phyloP scores from a whole-genome alignment of 37 sponge, comb jelly and placozoan species.

The Hexactinellida sp. region DNA sequence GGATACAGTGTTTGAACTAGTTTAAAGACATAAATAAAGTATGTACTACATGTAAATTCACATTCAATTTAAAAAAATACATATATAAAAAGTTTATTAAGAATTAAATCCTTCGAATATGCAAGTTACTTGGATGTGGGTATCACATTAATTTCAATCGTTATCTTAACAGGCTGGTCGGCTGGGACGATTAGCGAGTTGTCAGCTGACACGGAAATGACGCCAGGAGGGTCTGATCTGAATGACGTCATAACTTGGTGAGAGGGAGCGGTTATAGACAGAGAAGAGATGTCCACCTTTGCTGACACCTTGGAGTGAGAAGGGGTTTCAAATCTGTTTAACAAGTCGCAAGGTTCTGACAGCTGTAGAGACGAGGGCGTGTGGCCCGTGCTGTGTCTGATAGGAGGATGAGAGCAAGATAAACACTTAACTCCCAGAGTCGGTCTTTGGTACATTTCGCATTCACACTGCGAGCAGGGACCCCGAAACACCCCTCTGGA shows the following conservation, averaged over 20 bases:
- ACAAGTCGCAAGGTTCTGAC: not conserved
- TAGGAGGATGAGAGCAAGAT: not conserved
- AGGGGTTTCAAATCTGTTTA: not conserved
- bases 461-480: not conserved
- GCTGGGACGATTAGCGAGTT: not conserved
- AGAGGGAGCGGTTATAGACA: not conserved
- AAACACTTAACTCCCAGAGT: not conserved
- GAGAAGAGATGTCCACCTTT: not conserved
- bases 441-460: not conserved
- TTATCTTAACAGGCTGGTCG: not conserved
- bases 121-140: not conserved
- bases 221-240: not conserved
- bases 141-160: not conserved
- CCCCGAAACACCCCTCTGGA: not conserved
- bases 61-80: no score
- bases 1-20: no score
- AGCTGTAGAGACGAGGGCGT: not conserved
- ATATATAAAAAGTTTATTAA: no score
- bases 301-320: not conserved
- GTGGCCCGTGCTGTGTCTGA: not conserved
- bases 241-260: slow-evolving; percentile 11
- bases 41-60: no score
- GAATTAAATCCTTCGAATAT: not conserved
- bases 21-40: no score
- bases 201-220: not conserved